Percentiles rank a stretch among this genome's conserved stretches.
Evolutionary conservation across 1,140 invertebrate species (phyloP).

Genomic region (Daktulosphaira vitifoliae): DNA sequence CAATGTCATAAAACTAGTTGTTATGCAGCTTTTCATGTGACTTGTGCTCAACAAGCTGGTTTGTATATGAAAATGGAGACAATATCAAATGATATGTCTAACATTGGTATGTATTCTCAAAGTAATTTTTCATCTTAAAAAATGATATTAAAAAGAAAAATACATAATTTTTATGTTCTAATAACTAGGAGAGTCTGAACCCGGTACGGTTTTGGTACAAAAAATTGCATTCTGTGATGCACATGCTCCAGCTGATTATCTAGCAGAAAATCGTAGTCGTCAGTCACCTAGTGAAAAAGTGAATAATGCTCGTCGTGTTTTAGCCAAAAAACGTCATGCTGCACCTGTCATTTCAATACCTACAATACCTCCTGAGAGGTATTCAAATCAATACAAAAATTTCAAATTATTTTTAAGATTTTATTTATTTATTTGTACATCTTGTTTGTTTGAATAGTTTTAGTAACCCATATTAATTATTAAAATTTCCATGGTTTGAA

Average conservation of each 20-base stretch:
- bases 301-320: constrained; percentile 66
- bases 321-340: constrained; percentile 76
- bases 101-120: constrained; percentile 28
- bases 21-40: constrained; percentile 96
- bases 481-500: no score
- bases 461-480: no score
- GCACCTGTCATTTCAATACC: constrained; percentile 88
- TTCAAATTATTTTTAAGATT: no score
- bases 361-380: constrained; percentile 79
- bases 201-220: constrained; percentile 65
- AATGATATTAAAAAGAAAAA: background rate
- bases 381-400: no score
- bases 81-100: constrained; percentile 52
- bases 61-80: constrained; percentile 93
- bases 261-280: constrained; percentile 44
- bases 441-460: no score
- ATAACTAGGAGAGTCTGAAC: constrained; percentile 49
- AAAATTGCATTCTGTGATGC: constrained; percentile 94
- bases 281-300: constrained; percentile 53
- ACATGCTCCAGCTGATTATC: constrained; percentile 71
- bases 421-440: no score
- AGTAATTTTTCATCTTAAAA: background rate
- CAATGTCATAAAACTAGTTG: constrained; percentile 96
- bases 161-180: constrained; percentile 7
- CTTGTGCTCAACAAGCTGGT: constrained; percentile 94